These are phyloP conservation scores for Phocoena phocoena DNA, from an alignment of 2,113 vertebrate genomes.

Conservation along the genomic window DNA sequence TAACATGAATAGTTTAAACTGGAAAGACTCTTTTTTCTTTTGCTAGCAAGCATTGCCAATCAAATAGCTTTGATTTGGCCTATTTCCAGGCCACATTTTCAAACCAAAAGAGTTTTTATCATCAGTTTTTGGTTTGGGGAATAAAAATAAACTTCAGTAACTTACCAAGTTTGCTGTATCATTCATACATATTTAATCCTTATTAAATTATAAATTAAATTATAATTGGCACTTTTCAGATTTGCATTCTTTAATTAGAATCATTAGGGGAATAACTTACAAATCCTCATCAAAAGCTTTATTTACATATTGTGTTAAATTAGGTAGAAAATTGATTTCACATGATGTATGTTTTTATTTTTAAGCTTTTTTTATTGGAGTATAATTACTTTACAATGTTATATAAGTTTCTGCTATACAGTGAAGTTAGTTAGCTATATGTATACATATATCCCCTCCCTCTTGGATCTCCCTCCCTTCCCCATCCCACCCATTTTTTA, in stretches of 20 bases:
- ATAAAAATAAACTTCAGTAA: background rate
- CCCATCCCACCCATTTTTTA: background rate
- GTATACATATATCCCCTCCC: too few relatives aligned
- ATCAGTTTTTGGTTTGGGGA: background rate
- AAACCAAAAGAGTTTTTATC: background rate
- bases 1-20: background rate
- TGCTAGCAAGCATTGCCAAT: background rate
- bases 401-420: too few relatives aligned
- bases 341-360: background rate
- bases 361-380: background rate
- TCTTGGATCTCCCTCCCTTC: too few relatives aligned
- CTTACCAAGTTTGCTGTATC: background rate
- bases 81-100: background rate
- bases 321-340: conserved; percentile 14
- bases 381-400: too few relatives aligned
- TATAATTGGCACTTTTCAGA: background rate
- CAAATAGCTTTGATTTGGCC: background rate
- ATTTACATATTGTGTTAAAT: background rate
- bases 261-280: background rate
- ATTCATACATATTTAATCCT: background rate
- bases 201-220: conserved; percentile 40
- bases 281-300: background rate
- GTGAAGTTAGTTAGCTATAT: too few relatives aligned
- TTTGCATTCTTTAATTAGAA: conserved; percentile 9
- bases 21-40: background rate